Conservation (phyloP, 2,113 vertebrate genomes). For the Oophaga pumilio region DNA sequence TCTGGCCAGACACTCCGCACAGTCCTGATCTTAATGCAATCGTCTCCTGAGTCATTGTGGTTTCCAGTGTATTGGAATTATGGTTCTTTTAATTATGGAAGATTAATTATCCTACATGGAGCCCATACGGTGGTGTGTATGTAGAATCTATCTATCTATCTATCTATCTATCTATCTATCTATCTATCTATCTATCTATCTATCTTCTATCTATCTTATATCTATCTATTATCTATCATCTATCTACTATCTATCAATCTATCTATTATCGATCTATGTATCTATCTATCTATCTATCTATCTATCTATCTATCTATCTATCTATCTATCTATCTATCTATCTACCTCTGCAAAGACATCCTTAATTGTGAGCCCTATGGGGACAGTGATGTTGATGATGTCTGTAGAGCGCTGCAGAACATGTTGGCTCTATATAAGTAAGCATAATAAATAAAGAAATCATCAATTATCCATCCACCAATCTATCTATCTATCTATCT, state of each 20-base stretch:
- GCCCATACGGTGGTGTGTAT: neutral
- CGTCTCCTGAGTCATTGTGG: neutral
- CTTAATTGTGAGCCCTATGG: too few relatives aligned
- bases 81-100: neutral
- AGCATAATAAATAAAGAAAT: too few relatives aligned
- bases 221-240: neutral
- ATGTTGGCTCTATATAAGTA: too few relatives aligned
- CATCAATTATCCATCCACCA: too few relatives aligned
- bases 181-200: neutral
- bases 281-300: neutral
- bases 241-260: neutral
- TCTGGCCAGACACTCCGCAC: neutral
- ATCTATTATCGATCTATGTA: neutral
- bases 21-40: neutral
- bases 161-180: neutral
- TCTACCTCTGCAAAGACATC: neutral
- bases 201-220: neutral
- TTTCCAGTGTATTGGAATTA: neutral
- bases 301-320: neutral
- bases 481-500: too few relatives aligned
- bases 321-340: neutral
- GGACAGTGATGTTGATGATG: too few relatives aligned
- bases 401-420: too few relatives aligned
- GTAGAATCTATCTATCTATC: too few relatives aligned
- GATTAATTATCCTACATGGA: neutral